Evolutionary conservation across 2,113 vertebrate genomes (phyloP).

Genomic region (Embiotoca jacksoni): DNA sequence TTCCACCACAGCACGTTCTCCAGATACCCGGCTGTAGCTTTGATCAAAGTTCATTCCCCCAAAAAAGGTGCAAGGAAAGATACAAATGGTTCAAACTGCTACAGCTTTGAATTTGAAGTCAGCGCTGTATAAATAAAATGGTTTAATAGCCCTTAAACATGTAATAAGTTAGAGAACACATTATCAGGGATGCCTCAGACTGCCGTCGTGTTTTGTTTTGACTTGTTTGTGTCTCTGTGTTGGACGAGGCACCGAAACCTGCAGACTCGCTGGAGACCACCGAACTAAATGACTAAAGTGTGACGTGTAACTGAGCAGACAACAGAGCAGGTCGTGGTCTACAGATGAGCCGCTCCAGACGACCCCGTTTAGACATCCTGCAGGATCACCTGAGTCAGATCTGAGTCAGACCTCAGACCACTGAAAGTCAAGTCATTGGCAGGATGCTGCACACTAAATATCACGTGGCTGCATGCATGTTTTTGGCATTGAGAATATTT

Average conservation of each 20-base stretch:
- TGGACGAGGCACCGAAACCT: slow-evolving; percentile 11
- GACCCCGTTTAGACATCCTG: slow-evolving; percentile 6
- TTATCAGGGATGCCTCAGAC: not conserved
- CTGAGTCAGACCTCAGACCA: slow-evolving; percentile 61
- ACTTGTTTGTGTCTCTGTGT: slow-evolving; percentile 16
- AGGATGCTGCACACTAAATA: slow-evolving; percentile 37
- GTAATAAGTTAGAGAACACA: not conserved
- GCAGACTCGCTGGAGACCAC: slow-evolving; percentile 34
- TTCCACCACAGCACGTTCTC: too few species aligned
- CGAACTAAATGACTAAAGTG: slow-evolving; percentile 39
- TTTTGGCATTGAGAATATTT: slow-evolving; percentile 21
- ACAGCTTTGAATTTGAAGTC: too few species aligned
- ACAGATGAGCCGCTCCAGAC: slow-evolving; percentile 33
- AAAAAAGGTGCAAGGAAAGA: too few species aligned
- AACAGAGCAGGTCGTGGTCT: slow-evolving; percentile 9
- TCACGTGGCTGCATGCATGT: slow-evolving; percentile 37
- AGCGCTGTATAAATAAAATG: too few species aligned
- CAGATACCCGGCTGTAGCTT: too few species aligned
- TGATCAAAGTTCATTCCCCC: too few species aligned
- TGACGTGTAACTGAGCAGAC: slow-evolving; percentile 25
- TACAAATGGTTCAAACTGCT: too few species aligned
- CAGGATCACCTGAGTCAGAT: slow-evolving; percentile 49
- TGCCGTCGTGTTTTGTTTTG: slow-evolving; percentile 3
- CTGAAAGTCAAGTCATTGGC: slow-evolving; percentile 47
- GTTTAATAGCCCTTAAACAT: not conserved